Base-by-base conservation (phyloP, 2,888 invertebrate species). In the Oscheius sp. region DNA sequence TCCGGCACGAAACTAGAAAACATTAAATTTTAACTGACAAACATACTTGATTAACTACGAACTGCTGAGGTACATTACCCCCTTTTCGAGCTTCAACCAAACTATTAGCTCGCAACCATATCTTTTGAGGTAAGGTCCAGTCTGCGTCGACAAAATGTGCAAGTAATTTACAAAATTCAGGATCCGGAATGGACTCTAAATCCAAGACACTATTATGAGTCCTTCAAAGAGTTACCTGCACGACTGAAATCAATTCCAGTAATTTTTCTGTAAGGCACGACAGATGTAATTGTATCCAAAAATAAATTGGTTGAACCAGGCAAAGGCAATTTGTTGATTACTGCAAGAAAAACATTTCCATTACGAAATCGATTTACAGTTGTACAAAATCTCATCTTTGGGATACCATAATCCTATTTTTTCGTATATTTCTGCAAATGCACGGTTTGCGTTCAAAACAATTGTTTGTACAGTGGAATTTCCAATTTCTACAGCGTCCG, bases 101-200 rank as follows among this genome's bases (percentile, higher is more conserved):
- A 7, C 7, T n/a, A 43, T 61, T 61, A 2, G 61, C 61, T 23
- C 61, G 61, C 1, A 43, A 18, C 61, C 61, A 61, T n/a, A 61
- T 1, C 13, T 61, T 61, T 18, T 41, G 21, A 12, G 61, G 23
- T n/a, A 61, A 23, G 1, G 45, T 16, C 61, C 61, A 61, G 43
- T 43, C 61, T 5, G 61, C 61, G 21, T 61, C 61, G 13, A 61
- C 61, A 43, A 58, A 58, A 58, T 58, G 58, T 9, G 16, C 29
- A 16, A 58, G 16, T 12, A 58, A n/a, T 27, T 3, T n/a, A 16
- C 18, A 41, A 21, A 41, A 41, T 21, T 61, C 43, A 0, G 45
- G 13, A 6, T 41, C 61, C 1, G 45, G 21, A 16, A 61, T 13
- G 5, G 5, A 6, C 21, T 55, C 55, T 55, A 55, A 49, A 49